Evolutionary conservation across 2,797 vertebrate species (phyloP), one percentile per base, ranked within the genome.

Genomic region (Liparis tanakae): DNA sequence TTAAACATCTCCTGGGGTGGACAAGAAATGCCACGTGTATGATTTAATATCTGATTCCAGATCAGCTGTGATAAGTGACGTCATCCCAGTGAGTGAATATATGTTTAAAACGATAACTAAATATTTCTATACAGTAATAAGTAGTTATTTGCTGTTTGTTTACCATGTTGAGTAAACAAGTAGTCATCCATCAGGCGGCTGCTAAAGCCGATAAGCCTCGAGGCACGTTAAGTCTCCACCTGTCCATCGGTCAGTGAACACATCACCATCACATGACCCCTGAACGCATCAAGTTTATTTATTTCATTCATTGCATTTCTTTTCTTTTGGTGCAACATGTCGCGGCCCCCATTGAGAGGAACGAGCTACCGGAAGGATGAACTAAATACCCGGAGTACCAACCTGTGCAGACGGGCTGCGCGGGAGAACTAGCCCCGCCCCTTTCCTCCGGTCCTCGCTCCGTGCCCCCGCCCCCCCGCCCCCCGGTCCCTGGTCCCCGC

Each of bases 191-290:
- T 70, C 50, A 46, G 10, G 6, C 64, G 56, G 59, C 69, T 22
- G 44, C 22, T 48, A 79, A 88, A 88, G 82, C 89, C 77, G 82
- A 82, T 89, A 79, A 89, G 18, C 56, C 13, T 44, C 43, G 10
- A 10, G 58, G 66, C 69, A 15, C 50, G 34, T 67, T 68, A 41
- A 17, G 6, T 13, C 22, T 66, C 56, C 69, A 72, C 59, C 76
- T 57, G 60, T 1, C 50, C 2, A 41, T 22, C 25, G 1, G 63
- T 69, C 18, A 1, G 61, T 34, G 1, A 74, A 67, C 80, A 12
- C 0, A 22, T 43, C 64, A 69, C 22, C 37, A 8, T 22, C 5
- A 22, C 43, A 39, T 18, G 2, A 3, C 25, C 3, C 30, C n/a
- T 39, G 14, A 3, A 12, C n/a, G 8, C 6, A 1, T 4, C 0